Conservation (phyloP, 2,797 vertebrate species). For the Lacerta agilis region DNA sequence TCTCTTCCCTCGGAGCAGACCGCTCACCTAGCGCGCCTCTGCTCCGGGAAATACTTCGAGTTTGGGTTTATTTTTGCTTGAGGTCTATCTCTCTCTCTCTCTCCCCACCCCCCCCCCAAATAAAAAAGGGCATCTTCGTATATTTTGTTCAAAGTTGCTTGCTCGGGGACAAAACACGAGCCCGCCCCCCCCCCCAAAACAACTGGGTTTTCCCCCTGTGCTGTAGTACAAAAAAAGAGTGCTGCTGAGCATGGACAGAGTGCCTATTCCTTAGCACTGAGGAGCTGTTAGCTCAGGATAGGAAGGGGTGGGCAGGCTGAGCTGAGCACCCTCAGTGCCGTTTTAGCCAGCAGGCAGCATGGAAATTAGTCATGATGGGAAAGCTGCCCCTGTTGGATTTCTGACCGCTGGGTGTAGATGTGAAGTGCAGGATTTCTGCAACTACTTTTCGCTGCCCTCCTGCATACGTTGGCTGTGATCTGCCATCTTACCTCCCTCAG, state of each 20-base stretch:
- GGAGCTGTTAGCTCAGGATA: not conserved
- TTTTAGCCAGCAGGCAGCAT: no score
- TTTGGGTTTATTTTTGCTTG: no score
- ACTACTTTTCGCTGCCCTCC: fast-evolving
- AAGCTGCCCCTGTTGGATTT: not conserved
- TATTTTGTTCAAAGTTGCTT: not conserved
- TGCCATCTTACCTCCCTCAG: not conserved
- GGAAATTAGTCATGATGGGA: not conserved
- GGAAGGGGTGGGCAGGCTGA: not conserved
- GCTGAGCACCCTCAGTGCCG: no score
- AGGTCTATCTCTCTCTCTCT: no score
- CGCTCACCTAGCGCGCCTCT: not conserved
- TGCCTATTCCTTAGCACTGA: not conserved
- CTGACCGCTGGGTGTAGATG: not conserved
- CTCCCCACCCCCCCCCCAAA: no score
- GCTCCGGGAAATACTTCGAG: not conserved
- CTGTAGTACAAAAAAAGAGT: not conserved
- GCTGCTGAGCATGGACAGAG: no score
- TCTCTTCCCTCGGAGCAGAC: no score
- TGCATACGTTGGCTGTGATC: not conserved
- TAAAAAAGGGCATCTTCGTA: no score
- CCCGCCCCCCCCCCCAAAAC: no score
- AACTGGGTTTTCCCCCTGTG: no score
- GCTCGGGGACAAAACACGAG: not conserved
- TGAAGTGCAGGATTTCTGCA: no score